A percentile compares a stretch with the other conserved stretches of the same genome.
Conservation (phyloP, 1,140 invertebrate species). For the Cylas formicarius region DNA sequence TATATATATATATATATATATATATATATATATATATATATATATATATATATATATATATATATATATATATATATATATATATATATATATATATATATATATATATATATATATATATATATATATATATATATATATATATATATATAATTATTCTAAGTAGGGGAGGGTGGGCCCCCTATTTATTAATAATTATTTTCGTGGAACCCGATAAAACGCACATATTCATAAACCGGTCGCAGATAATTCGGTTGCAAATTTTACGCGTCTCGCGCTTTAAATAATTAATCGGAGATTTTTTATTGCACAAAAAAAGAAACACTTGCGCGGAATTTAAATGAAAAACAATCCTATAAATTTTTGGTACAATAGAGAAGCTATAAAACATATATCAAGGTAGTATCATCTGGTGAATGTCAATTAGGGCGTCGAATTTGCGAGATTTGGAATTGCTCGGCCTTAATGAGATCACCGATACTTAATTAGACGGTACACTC, state of each 20-base stretch:
- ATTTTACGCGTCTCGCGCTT: neutral
- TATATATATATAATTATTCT: conserved; percentile 3
- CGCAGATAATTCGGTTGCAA: neutral
- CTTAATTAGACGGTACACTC: too few species aligned
- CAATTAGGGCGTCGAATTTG: too few species aligned
- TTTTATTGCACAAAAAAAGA: neutral
- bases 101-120: conserved; percentile 6
- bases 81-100: conserved; percentile 5
- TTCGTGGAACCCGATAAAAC: neutral
- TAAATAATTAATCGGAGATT: neutral
- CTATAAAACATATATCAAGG: too few species aligned
- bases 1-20: conserved; percentile 9
- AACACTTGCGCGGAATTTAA: too few species aligned
- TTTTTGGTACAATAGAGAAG: too few species aligned
- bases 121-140: conserved; percentile 7
- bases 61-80: conserved; percentile 8
- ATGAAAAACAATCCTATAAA: too few species aligned
- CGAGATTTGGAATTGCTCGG: too few species aligned
- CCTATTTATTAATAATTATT: neutral
- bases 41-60: conserved; percentile 11
- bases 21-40: conserved; percentile 12
- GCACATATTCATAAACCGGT: neutral
- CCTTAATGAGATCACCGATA: too few species aligned
- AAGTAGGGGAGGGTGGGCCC: neutral
- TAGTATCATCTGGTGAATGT: too few species aligned